These are phyloP conservation scores for Lepus timidus DNA, from an alignment of 2,113 vertebrate species.

Conservation along the genomic window DNA sequence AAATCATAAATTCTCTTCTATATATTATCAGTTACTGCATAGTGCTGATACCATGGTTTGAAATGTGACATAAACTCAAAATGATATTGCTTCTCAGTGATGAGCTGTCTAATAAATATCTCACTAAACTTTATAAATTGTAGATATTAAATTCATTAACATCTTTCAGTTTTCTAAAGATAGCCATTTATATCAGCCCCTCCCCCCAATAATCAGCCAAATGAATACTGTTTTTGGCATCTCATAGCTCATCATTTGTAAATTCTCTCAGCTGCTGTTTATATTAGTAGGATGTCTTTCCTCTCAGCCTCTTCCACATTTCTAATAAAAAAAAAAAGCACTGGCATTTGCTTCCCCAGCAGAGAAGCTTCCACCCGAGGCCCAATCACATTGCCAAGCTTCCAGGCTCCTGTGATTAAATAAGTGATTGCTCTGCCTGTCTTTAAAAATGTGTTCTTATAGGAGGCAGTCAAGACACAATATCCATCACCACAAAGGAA, in stretches of 20 bases:
- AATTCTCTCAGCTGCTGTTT: constrained; percentile 70
- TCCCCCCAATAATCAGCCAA: constrained; percentile 34
- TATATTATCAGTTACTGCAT: neutral
- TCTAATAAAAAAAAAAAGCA: constrained; percentile 55
- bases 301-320: constrained; percentile 48
- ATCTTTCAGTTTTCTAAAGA: constrained; percentile 58
- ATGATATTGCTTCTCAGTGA: neutral
- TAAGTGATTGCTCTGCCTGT: constrained; percentile 52
- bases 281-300: constrained; percentile 55
- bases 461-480: constrained; percentile 30
- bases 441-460: constrained; percentile 62
- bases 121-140: constrained; percentile 23
- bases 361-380: constrained; percentile 5
- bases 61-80: constrained; percentile 41
- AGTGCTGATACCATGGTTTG: neutral
- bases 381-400: neutral
- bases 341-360: constrained; percentile 14
- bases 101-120: constrained; percentile 16
- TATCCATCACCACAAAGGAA: constrained; percentile 63
- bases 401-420: constrained; percentile 40
- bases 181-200: constrained; percentile 43
- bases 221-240: constrained; percentile 55
- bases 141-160: constrained; percentile 7
- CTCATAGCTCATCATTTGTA: constrained; percentile 71
- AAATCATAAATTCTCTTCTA: constrained; percentile 7